A percentile compares a stretch with the other conserved stretches of the same genome.
These are phyloP conservation scores for Dastarcus helophoroides DNA, from an alignment of 2,888 invertebrate genomes.

Conservation along the genomic window DNA sequence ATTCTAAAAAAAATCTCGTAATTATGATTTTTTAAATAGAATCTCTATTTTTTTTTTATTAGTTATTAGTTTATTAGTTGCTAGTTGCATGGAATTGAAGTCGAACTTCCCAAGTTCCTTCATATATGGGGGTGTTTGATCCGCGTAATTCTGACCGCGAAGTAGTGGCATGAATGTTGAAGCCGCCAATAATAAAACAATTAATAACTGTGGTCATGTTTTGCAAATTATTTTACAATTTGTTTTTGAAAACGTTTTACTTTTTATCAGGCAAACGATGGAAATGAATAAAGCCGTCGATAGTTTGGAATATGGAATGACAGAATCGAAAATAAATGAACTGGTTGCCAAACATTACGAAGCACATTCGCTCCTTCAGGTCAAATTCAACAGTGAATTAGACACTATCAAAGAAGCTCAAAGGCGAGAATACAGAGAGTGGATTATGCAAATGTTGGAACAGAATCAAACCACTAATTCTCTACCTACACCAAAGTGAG, in stretches of 20 bases:
- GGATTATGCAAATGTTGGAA: constrained; percentile 75
- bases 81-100: too few species aligned
- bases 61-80: too few species aligned
- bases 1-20: too few species aligned
- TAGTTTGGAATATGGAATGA: constrained; percentile 61
- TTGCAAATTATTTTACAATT: too few species aligned
- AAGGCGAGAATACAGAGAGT: constrained; percentile 74
- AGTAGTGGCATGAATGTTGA: too few species aligned
- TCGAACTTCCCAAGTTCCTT: too few species aligned
- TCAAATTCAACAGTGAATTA: constrained; percentile 75
- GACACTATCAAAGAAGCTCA: constrained; percentile 78
- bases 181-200: too few species aligned
- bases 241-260: constrained; percentile 27
- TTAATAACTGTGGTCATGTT: too few species aligned
- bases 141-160: too few species aligned
- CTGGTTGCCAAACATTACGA: constrained; percentile 73
- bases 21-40: too few species aligned
- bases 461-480: constrained; percentile 51
- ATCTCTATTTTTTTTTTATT: too few species aligned
- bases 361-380: constrained; percentile 71
- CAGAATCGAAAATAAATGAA: constrained; percentile 76
- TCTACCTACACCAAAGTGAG: constrained; percentile 43
- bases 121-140: too few species aligned
- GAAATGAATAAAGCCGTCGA: constrained; percentile 84
- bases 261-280: constrained; percentile 71